Conservation (phyloP, 1,140 invertebrate genomes). For the Telenomus remus region DNA sequence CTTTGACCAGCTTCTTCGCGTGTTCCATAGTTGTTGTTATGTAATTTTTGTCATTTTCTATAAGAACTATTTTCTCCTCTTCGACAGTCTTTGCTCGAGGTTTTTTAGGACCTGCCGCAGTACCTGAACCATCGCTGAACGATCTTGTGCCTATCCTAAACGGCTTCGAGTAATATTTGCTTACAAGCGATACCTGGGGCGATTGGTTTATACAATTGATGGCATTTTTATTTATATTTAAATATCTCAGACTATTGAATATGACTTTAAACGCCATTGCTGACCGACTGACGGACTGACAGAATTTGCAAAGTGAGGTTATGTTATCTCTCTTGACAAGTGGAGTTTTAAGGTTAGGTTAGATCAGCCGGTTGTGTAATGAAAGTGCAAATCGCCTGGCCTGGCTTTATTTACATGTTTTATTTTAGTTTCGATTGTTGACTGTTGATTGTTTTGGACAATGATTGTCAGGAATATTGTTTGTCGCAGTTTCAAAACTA, state of each 20-base stretch:
- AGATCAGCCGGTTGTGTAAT: too few relatives aligned
- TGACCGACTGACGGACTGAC: not conserved
- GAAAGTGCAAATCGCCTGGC: too few relatives aligned
- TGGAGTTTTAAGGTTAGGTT: not conserved
- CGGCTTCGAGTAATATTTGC: not conserved
- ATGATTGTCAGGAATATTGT: constrained; percentile 10
- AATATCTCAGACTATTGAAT: not conserved
- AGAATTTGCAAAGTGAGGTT: not conserved
- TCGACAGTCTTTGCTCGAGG: constrained; percentile 62
- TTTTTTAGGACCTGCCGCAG: constrained; percentile 53
- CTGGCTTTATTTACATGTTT: too few relatives aligned
- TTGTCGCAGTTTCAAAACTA: constrained; percentile 1
- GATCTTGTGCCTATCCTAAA: constrained; percentile 18
- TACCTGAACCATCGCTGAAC: constrained; percentile 50
- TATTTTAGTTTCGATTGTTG: too few relatives aligned
- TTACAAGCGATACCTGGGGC: not conserved
- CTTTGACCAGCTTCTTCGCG: constrained; percentile 79
- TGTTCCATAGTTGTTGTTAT: constrained; percentile 70
- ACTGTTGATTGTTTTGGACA: not conserved
- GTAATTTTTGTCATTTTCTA: constrained; percentile 13
- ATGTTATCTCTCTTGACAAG: not conserved
- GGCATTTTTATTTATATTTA: not conserved
- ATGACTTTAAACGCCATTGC: not conserved
- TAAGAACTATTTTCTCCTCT: constrained; percentile 24
- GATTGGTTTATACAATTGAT: not conserved